Evolutionary conservation across 2,113 vertebrate genomes (phyloP), one percentile per base, ranked within the genome.

Genomic region (Cynopterus brachyotis): DNA sequence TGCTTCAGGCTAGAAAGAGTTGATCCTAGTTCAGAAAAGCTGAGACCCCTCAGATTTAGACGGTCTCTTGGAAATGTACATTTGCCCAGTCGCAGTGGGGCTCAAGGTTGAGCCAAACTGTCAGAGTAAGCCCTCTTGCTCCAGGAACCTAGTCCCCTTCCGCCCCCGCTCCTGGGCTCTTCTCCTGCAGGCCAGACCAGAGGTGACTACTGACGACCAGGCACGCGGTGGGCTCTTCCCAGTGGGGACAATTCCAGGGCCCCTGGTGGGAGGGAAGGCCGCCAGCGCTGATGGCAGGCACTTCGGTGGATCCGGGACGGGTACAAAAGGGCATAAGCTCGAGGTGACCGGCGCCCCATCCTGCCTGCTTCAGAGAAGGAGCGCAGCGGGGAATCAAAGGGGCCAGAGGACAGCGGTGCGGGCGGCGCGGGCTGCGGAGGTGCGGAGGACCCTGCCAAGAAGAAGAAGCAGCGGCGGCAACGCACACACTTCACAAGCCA

Each of bases 401-500:
- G 99, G 91, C 99, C 99, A 6, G 99, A 99, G 91, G 97, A 75
- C 80, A 98, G 98, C 62, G 98, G 98, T 0, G 99, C 99, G 19
- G 99, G 98, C 88, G 98, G 99, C 83, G 98, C 99, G 70, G 99
- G 99, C 94, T 99, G 99, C 53, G 99, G 99, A 1, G 98, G 98
- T 75, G 96, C 97, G 0, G 99, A 99, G 11, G 99, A 99, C 76
- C 99, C 99, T 1, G 98, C 98, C 5, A 99, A 99, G 97, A 99
- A 99, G 97, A 99, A 99, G 98, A 99, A 99, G 96, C 99, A 99
- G 98, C 96, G 99, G 85, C 98, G 99, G 96, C 99, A 99, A 98
- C 98, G 99, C 91, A 99, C 99, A 35, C 99, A 99, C 97, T 99
- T 99, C 99, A 99, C 99, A 85, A 99, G 99, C 98, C 99, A 99